Evolutionary conservation across 2,797 vertebrate species (phyloP).

Genomic region (Masticophis lateralis): DNA sequence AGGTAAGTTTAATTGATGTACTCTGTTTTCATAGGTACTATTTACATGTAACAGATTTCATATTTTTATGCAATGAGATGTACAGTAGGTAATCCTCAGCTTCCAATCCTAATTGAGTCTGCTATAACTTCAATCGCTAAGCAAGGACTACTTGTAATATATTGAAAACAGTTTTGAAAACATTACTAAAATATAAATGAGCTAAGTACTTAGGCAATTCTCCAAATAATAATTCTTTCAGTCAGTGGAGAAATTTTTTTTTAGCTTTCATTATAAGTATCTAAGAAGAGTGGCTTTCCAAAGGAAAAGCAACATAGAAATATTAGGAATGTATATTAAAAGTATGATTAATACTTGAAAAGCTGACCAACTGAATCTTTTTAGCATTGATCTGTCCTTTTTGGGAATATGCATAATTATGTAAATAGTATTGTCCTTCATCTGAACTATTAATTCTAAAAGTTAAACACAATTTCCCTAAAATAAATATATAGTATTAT

Average conservation of each 20-base stretch:
- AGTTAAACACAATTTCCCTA: background rate
- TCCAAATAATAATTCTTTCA: background rate
- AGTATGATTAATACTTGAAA: background rate
- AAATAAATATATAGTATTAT: background rate
- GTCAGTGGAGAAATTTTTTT: background rate
- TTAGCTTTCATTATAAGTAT: background rate
- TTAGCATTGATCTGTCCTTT: background rate
- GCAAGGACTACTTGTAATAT: background rate
- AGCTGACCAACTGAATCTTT: background rate
- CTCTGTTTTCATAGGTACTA: background rate
- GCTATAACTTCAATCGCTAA: background rate
- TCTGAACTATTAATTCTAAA: background rate
- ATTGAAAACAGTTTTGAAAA: background rate
- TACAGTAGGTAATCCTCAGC: background rate
- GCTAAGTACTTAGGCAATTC: background rate
- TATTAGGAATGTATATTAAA: background rate
- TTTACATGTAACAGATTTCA: background rate
- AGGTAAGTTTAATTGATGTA: constrained; percentile 73
- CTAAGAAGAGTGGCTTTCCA: background rate
- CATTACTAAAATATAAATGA: background rate
- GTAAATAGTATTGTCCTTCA: background rate
- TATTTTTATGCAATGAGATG: background rate
- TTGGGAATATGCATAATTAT: background rate
- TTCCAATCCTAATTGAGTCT: background rate
- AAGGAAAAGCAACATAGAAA: background rate